phyloP scores from a whole-genome alignment of 1,140 invertebrate genomes.

The Frieseomelitta varia region DNA sequence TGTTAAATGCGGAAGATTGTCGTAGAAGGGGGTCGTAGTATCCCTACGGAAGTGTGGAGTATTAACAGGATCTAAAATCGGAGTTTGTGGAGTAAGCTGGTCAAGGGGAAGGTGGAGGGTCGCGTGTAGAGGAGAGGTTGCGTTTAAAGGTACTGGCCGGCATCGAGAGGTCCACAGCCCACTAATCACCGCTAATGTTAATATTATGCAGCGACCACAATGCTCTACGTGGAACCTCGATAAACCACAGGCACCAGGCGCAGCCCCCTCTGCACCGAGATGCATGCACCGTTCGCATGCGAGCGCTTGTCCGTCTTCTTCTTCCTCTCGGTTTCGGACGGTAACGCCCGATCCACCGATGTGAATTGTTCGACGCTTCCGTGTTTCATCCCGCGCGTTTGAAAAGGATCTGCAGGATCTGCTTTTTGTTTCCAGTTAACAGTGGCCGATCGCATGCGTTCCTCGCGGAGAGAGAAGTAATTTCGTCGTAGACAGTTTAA shows the following conservation, averaged over 20 bases:
- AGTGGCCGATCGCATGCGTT: not conserved
- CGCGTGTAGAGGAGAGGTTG: conserved; percentile 48
- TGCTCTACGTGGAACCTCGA: conserved; percentile 75
- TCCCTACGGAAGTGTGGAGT: not conserved
- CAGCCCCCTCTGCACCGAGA: conserved; percentile 66
- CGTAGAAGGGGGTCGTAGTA: not conserved
- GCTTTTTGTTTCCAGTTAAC: not conserved
- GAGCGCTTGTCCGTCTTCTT: conserved; percentile 52
- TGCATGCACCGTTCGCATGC: conserved; percentile 76
- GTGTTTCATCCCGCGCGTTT: not conserved
- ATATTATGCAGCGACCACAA: conserved; percentile 80
- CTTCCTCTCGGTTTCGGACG: conserved; percentile 3
- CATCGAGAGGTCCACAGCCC: conserved; percentile 68
- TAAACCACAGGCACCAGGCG: conserved; percentile 66
- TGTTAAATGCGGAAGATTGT: too few species aligned
- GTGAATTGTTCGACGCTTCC: conserved; percentile 36
- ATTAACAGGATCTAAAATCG: conserved; percentile 56
- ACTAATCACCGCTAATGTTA: conserved; percentile 81
- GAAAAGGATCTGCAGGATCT: not conserved
- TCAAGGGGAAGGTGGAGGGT: conserved; percentile 74
- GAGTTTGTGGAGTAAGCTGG: conserved; percentile 62
- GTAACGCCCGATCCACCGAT: not conserved
- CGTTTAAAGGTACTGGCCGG: conserved; percentile 67
- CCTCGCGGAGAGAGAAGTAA: not conserved
- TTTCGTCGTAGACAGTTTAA: not conserved